phyloP scores from a whole-genome alignment of 1,140 invertebrate genomes.

The Gyrodactylus salaris region DNA sequence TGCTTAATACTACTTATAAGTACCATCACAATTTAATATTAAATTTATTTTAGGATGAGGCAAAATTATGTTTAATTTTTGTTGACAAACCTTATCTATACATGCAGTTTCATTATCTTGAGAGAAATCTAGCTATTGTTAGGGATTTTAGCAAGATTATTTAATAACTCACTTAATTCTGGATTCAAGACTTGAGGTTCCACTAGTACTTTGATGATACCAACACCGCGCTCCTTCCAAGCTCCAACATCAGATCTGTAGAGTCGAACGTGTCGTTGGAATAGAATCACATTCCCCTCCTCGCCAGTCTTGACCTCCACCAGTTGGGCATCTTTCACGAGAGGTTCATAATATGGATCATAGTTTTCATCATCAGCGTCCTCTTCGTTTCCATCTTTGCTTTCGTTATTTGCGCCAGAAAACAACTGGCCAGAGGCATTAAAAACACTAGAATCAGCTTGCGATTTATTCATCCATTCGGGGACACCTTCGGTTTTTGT shows the following conservation, averaged over 20 bases:
- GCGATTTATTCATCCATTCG: neutral
- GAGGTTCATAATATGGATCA: neutral
- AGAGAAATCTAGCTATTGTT: no score
- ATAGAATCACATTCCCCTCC: neutral
- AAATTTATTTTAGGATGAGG: no score
- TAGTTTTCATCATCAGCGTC: neutral
- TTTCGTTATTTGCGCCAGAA: neutral
- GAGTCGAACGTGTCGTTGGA: neutral
- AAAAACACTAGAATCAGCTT: neutral
- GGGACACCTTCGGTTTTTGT: neutral
- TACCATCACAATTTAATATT: no score
- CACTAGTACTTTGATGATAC: slow-evolving; percentile 8
- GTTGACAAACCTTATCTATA: no score
- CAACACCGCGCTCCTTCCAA: slow-evolving; percentile 9
- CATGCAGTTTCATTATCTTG: no score
- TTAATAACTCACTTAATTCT: neutral
- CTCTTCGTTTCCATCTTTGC: neutral
- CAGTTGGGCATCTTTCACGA: neutral
- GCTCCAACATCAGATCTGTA: slow-evolving; percentile 7
- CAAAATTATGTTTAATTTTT: no score
- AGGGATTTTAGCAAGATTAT: no score
- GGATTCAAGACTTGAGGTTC: neutral
- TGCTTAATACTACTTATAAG: no score
- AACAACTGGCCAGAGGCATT: neutral
- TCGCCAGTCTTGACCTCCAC: neutral